A percentile compares a stretch with the other conserved stretches of the same genome.
These are phyloP conservation scores for Polymixis flavicincta DNA, from an alignment of 2,888 invertebrate species.

Conservation along the genomic window DNA sequence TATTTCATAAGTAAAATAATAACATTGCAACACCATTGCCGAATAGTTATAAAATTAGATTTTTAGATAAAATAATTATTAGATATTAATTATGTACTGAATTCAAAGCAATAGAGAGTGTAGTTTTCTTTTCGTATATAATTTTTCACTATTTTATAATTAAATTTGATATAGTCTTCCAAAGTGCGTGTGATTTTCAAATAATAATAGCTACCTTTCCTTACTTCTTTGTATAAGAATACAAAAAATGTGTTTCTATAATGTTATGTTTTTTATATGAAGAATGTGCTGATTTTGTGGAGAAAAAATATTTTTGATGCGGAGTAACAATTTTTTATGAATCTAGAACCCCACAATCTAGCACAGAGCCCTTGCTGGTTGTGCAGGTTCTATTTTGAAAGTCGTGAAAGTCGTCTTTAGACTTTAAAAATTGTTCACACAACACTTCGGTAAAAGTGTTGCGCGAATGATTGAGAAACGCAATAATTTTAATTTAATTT, in stretches of 20 bases:
- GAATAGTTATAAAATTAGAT: conserved; percentile 73
- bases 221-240: conserved; percentile 50
- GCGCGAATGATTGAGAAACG: conserved; percentile 56
- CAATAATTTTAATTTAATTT: conserved; percentile 57
- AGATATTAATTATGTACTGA: conserved; percentile 79
- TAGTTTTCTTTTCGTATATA: conserved; percentile 67
- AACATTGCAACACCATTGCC: conserved; percentile 84
- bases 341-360: conserved; percentile 79
- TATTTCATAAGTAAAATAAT: conserved; percentile 76
- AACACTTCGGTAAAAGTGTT: conserved; percentile 69
- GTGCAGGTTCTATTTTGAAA: conserved; percentile 77
- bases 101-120: conserved; percentile 82
- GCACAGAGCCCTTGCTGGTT: conserved; percentile 86
- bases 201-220: conserved; percentile 72
- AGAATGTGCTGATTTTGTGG: conserved; percentile 42
- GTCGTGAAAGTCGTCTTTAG: conserved; percentile 52
- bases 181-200: conserved; percentile 82
- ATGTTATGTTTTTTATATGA: conserved; percentile 11
- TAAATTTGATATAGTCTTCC: conserved; percentile 88
- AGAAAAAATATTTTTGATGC: conserved; percentile 70
- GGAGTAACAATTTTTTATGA: conserved; percentile 80
- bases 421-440: conserved; percentile 65
- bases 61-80: conserved; percentile 73
- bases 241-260: neutral
- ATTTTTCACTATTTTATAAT: conserved; percentile 73